Conservation (phyloP, 2,888 invertebrate genomes). For the Abrostola triplasia region DNA sequence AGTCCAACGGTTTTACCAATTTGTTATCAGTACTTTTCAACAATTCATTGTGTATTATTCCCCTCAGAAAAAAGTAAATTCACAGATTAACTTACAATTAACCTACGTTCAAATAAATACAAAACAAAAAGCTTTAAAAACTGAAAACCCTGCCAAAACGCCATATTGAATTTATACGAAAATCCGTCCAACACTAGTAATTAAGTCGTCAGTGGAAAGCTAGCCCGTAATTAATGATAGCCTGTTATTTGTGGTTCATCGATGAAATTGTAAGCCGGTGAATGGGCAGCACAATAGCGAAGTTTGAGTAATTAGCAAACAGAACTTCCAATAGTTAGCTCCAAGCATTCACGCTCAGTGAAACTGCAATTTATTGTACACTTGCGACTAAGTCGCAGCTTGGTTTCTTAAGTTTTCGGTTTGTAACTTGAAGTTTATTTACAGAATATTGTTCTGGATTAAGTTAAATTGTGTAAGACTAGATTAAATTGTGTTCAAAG, state of each 20-base stretch:
- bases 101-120: neutral
- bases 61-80: too few species aligned
- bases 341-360: slow-evolving; percentile 20
- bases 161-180: slow-evolving; percentile 25
- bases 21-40: too few species aligned
- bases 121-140: neutral
- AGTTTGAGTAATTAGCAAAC: slow-evolving; percentile 66
- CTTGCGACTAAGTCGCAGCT: slow-evolving; percentile 27
- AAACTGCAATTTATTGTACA: neutral
- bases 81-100: too few species aligned
- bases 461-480: too few species aligned
- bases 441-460: too few species aligned
- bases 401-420: too few species aligned
- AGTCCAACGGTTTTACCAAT: too few species aligned
- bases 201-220: slow-evolving; percentile 34
- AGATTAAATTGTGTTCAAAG: too few species aligned
- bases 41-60: too few species aligned
- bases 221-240: slow-evolving; percentile 11
- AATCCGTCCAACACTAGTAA: slow-evolving; percentile 27
- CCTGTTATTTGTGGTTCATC: slow-evolving; percentile 41
- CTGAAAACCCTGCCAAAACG: neutral
- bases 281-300: slow-evolving; percentile 51
- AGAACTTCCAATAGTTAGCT: slow-evolving; percentile 44
- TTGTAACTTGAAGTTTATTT: too few species aligned
- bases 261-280: slow-evolving; percentile 47